Evolutionary conservation across 2,797 vertebrate genomes (phyloP), one percentile per base, ranked within the genome.

Genomic region (Fratercula arctica): DNA sequence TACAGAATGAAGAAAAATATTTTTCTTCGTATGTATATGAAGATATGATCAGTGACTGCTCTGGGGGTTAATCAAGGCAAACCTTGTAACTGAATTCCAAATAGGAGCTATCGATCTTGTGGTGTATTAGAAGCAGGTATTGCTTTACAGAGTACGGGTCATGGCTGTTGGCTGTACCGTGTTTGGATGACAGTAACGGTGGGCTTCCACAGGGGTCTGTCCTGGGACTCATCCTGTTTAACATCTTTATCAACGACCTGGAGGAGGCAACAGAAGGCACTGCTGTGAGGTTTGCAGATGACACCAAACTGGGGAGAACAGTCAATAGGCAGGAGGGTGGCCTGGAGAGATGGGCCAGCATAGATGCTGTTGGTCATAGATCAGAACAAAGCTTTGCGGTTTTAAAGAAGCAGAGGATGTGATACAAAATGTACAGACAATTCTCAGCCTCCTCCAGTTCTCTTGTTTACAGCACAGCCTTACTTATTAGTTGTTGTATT

Each of bases 401-500:
- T 29, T 80, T 60, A 45, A 23, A 26, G 60, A 70, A 87, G 33
- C 20, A 54, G 43, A 81, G 21, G 25, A 56, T 48, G 33, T 69
- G 35, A 35, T 69, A 69, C 16, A 68, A 82, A 91, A 83, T 19
- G 20, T 60, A 68, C 46, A 75, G 24, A 39, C 80, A 46, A 33
- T 83, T 46, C 51, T 82, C 43, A 77, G 48, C 10, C n/a, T 77
- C 11, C 17, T 89, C n/a, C n/a, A 51, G n/a, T 61, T 68, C 24
- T 72, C 57, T 91, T 90, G 54, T 80, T 92, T 78, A 69, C 78
- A 75, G 21, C 5, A 3, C 46, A 80, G 56, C 46, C 76, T 78
- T 83, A 85, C n/a, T 89, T 95, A 37, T 72, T 90, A 54, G 41
- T 76, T 78, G 59, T 50, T 67, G 41, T 74, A 28, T 90, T 79